These are phyloP conservation scores for Agrotis segetum DNA, from an alignment of 2,888 invertebrate genomes.

Conservation along the genomic window DNA sequence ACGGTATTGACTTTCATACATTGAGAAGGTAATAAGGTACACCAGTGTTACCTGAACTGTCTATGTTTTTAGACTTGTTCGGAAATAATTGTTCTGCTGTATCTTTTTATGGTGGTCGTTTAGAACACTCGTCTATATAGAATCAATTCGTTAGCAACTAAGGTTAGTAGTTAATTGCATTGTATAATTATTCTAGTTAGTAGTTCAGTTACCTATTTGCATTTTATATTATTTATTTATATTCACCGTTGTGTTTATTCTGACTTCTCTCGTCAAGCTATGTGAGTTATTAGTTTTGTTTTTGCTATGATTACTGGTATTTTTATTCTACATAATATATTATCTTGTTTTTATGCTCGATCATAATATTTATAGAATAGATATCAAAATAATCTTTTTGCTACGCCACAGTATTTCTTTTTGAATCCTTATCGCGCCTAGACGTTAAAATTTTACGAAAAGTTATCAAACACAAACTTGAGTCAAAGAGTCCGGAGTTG, in stretches of 20 bases:
- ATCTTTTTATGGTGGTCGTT: slow-evolving; percentile 34
- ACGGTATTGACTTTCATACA: slow-evolving; percentile 67
- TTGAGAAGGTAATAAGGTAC: slow-evolving; percentile 62
- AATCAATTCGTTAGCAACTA: slow-evolving; percentile 27
- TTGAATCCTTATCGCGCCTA: too few relatives aligned
- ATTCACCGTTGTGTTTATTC: not conserved
- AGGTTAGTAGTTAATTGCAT: slow-evolving; percentile 28
- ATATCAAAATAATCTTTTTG: not conserved
- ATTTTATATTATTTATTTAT: too few relatives aligned
- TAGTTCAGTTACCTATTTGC: not conserved
- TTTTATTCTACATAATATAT: slow-evolving; percentile 1
- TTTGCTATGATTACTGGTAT: slow-evolving; percentile 14
- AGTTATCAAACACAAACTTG: too few relatives aligned
- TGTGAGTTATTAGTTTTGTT: slow-evolving; percentile 35
- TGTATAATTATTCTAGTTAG: slow-evolving; percentile 25
- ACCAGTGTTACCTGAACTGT: slow-evolving; percentile 54
- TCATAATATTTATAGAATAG: not conserved
- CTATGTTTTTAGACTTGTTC: not conserved
- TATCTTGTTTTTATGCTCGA: slow-evolving; percentile 13
- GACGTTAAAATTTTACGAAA: too few relatives aligned
- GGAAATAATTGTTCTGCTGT: slow-evolving; percentile 6
- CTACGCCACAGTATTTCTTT: not conserved
- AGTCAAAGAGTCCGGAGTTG: too few relatives aligned
- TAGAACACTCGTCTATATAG: slow-evolving; percentile 55
- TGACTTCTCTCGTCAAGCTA: not conserved